Percentiles rank a stretch among this genome's conserved stretches.
Evolutionary conservation across 2,888 invertebrate species (phyloP).

Genomic region (Lacanobia wlatinum): DNA sequence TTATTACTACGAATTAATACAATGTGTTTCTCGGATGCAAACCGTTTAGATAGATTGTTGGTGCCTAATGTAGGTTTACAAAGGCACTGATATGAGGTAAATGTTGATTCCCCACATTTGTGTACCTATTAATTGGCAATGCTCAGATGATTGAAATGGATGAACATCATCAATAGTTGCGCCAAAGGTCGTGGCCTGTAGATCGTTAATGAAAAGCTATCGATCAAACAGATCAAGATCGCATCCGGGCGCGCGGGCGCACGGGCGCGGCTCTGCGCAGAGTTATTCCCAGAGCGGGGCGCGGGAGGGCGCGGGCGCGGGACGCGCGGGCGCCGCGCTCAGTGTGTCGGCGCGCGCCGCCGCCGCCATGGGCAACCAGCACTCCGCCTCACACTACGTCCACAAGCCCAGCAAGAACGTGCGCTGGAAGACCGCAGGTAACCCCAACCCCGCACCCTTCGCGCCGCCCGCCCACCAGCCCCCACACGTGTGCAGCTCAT

Average conservation of each 20-base stretch:
- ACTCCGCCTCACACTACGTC: slow-evolving; percentile 86
- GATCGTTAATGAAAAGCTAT: slow-evolving; percentile 79
- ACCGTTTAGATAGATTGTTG: background rate
- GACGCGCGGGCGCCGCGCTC: slow-evolving; percentile 76
- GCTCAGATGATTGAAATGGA: slow-evolving; percentile 57
- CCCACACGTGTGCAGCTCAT: slow-evolving; percentile 54
- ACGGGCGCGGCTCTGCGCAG: slow-evolving; percentile 75
- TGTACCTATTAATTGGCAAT: slow-evolving; percentile 42
- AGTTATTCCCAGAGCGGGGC: slow-evolving; percentile 86
- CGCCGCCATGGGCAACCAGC: slow-evolving; percentile 90
- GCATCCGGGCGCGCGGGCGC: slow-evolving; percentile 80
- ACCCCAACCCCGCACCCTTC: slow-evolving; percentile 65
- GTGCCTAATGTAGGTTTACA: slow-evolving; percentile 15
- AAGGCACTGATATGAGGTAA: background rate
- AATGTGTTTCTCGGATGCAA: background rate
- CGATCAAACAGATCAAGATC: slow-evolving; percentile 84
- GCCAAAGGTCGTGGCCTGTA: slow-evolving; percentile 77
- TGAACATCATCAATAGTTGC: slow-evolving; percentile 60
- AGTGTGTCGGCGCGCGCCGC: slow-evolving; percentile 89
- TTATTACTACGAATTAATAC: background rate
- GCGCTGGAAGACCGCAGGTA: slow-evolving; percentile 97
- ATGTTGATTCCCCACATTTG: slow-evolving; percentile 5
- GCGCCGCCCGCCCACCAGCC: slow-evolving; percentile 48
- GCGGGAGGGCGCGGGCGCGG: slow-evolving; percentile 73
- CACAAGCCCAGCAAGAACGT: slow-evolving; percentile 93